Evolutionary conservation across 2,888 invertebrate species (phyloP).

Genomic region (Tromatobia lineatoria): DNA sequence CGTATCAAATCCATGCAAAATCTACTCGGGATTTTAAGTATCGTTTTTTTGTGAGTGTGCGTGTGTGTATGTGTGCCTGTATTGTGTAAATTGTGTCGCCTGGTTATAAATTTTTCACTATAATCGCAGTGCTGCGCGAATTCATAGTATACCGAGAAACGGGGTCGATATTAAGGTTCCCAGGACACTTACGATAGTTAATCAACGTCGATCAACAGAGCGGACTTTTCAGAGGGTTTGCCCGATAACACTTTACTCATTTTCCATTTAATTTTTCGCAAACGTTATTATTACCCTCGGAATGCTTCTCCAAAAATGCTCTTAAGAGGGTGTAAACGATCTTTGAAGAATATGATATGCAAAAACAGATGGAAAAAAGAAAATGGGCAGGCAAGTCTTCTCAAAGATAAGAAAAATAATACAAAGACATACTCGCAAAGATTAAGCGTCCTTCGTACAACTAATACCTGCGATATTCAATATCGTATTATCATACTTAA

Average conservation of each 20-base stretch:
- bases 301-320: not conserved
- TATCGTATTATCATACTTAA: constrained; percentile 6
- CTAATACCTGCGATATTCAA: constrained; percentile 25
- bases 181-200: not conserved
- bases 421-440: constrained; percentile 10
- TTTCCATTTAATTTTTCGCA: not conserved
- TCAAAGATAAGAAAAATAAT: constrained; percentile 24
- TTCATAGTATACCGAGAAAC: constrained; percentile 30
- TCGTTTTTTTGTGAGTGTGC: constrained; percentile 6
- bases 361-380: not conserved
- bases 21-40: constrained; percentile 55
- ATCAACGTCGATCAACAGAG: not conserved
- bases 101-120: constrained; percentile 11
- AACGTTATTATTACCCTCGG: not conserved
- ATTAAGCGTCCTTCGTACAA: constrained; percentile 20
- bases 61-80: not conserved
- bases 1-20: constrained; percentile 69
- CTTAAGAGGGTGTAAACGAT: not conserved
- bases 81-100: not conserved
- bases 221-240: not conserved
- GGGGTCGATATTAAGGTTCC: not conserved
- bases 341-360: not conserved
- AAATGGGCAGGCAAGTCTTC: constrained; percentile 1
- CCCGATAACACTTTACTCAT: not conserved
- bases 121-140: not conserved